phyloP scores from a whole-genome alignment of 92 coral and sea anemone species.

The Umimayanthus chanpuru region DNA sequence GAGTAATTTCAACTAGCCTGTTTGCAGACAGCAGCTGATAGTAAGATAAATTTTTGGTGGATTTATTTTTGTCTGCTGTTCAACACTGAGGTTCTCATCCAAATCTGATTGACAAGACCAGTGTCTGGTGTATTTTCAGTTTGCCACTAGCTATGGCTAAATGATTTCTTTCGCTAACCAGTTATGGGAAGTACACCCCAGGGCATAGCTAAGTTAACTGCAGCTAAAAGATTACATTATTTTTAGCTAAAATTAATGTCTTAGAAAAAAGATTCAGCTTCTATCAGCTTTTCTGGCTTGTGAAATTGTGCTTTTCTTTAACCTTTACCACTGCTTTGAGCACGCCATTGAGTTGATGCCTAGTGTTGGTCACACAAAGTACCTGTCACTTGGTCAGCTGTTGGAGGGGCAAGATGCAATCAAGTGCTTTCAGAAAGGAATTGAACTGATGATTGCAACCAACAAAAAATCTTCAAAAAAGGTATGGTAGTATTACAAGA shows the following conservation, averaged over 20 bases:
- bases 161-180: too few relatives aligned
- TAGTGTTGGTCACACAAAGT: constrained; percentile 78
- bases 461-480: constrained; percentile 28
- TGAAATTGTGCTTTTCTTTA: constrained; percentile 19
- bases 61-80: too few relatives aligned
- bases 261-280: neutral
- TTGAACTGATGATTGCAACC: constrained; percentile 78
- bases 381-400: constrained; percentile 92
- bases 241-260: neutral
- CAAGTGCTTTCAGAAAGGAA: constrained; percentile 82
- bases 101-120: too few relatives aligned
- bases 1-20: too few relatives aligned
- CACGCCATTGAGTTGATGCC: constrained; percentile 78
- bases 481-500: too few relatives aligned
- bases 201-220: neutral
- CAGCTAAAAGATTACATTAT: neutral
- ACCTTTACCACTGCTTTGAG: constrained; percentile 73
- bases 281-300: neutral
- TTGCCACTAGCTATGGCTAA: too few relatives aligned
- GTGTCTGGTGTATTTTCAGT: too few relatives aligned
- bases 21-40: too few relatives aligned
- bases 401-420: constrained; percentile 87
- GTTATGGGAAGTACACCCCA: too few relatives aligned
- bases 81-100: too few relatives aligned
- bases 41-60: too few relatives aligned